Base-by-base conservation (phyloP, 2,888 invertebrate genomes). In the Andrena flavipes region DNA sequence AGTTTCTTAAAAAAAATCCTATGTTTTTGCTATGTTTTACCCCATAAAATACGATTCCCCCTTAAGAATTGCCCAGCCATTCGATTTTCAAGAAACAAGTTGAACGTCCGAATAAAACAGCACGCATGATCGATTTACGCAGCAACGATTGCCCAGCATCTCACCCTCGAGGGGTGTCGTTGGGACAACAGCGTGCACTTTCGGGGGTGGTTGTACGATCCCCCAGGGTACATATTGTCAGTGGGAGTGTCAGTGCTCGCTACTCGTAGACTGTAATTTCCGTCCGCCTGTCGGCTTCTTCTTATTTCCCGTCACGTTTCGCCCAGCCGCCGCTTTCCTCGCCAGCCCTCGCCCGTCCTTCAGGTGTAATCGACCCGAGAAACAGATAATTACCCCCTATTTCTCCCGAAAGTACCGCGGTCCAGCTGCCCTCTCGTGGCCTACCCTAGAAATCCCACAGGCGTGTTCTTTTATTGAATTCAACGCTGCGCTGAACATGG, bases 231-330 rank as follows among this genome's bases (percentile, higher is more conserved):
- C 88, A 88, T 87, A 88, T 87, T 88, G 88, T 88, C 83, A 85
- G 88, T 83, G 76, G 64, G 75, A 85, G 76, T 80, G 83, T 83
- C 79, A 87, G 78, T 78, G 77, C 63, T 82, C 69, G 88, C 76
- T 87, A 83, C 87, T 85, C 85, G 88, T 90, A 90, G 91, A 91
- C 91, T 90, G 92, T 93, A 93, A 93, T 93, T 93, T 93, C 93
- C 93, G 92, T 91, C 89, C 90, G 91, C 90, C 91, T 90, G 91
- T 91, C 91, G 91, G 87, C 90, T 91, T 91, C 90, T 91, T 93
- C 92, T 93, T 93, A 93, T 93, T 93, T 93, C 93, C 93, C 92
- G 92, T 92, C 93, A 93, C 92, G 93, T 93, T 5, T 89, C 89
- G 71, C 84, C 56, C 87, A 80, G 76, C 80, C 80, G 83, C 85